phyloP scores from a whole-genome alignment of 2,888 invertebrate genomes.

The Biston stratarius region DNA sequence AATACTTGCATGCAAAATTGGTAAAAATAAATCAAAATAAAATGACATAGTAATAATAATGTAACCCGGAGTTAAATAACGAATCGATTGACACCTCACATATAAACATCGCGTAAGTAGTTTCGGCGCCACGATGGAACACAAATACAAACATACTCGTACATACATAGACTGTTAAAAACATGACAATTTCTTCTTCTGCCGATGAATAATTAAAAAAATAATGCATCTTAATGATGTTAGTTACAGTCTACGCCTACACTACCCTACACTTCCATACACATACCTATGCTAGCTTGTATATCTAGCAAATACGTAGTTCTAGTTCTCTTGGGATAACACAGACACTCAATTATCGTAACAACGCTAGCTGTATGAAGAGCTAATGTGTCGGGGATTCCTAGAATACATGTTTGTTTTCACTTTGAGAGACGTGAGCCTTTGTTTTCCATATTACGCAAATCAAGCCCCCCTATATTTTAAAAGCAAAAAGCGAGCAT shows the following conservation, averaged over 20 bases:
- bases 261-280: neutral
- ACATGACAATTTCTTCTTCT: too few relatives aligned
- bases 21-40: too few relatives aligned
- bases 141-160: too few relatives aligned
- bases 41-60: too few relatives aligned
- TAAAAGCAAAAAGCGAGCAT: neutral
- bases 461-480: neutral
- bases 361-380: constrained; percentile 3
- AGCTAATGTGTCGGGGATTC: neutral
- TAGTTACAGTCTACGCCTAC: neutral
- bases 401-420: constrained; percentile 13
- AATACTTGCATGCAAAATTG: too few relatives aligned
- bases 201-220: too few relatives aligned
- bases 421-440: constrained; percentile 5
- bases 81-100: too few relatives aligned
- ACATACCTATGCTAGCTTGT: neutral
- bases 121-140: too few relatives aligned
- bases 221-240: neutral
- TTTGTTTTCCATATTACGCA: constrained; percentile 3
- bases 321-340: constrained; percentile 20
- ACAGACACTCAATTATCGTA: constrained; percentile 30
- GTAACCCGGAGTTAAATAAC: too few relatives aligned
- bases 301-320: constrained; percentile 2
- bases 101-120: too few relatives aligned
- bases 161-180: too few relatives aligned